A percentile compares a stretch with the other conserved stretches of the same genome.
phyloP scores from a whole-genome alignment of 2,113 vertebrate species.

The Rhombomys opimus region DNA sequence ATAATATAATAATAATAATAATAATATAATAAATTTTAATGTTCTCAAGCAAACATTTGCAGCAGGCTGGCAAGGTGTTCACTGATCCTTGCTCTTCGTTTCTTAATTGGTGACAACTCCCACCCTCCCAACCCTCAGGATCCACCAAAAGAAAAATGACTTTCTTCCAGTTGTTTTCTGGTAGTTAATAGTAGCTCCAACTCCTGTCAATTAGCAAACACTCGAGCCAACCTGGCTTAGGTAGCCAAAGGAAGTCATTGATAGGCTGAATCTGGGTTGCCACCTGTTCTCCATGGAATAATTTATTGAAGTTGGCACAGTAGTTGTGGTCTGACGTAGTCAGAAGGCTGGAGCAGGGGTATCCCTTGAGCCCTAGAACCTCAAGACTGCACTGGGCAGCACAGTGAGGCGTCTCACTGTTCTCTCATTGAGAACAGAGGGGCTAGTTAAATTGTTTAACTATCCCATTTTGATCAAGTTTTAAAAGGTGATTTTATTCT shows the following conservation, averaged over 20 bases:
- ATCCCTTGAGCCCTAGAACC: neutral
- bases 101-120: neutral
- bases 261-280: neutral
- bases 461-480: constrained; percentile 6
- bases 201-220: constrained; percentile 7
- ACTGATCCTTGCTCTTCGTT: constrained; percentile 14
- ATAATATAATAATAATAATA: neutral
- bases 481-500: neutral
- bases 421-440: constrained; percentile 7
- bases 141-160: neutral
- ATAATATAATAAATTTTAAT: neutral
- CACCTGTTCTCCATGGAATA: neutral
- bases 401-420: neutral
- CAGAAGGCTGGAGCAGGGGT: neutral
- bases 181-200: constrained; percentile 35
- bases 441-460: neutral
- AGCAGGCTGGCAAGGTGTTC: neutral
- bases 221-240: neutral
- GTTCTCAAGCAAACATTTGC: constrained; percentile 34
- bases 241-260: neutral
- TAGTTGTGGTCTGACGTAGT: neutral
- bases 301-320: neutral
- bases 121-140: neutral
- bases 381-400: neutral
- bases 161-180: constrained; percentile 58